Evolutionary conservation across 2,888 invertebrate species (phyloP).

Genomic region (Poecilus cupreus): DNA sequence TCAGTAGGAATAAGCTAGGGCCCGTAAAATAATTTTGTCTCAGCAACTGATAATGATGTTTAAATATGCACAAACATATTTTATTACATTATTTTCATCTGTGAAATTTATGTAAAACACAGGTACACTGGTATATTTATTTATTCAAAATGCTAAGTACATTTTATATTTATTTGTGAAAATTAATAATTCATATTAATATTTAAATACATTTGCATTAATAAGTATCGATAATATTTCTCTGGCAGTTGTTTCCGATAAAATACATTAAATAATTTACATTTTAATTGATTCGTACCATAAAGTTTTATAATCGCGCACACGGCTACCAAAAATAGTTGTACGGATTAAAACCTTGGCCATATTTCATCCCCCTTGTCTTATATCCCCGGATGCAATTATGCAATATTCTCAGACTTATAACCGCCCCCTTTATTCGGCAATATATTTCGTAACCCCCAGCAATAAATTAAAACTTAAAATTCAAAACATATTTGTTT

Average conservation of each 20-base stretch:
- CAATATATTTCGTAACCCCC: conserved; percentile 16
- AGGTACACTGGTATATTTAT: not conserved
- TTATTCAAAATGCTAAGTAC: not conserved
- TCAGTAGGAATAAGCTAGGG: too few relatives aligned
- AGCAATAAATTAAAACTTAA: conserved; percentile 12
- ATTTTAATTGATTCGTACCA: conserved; percentile 1
- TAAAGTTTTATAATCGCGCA: not conserved
- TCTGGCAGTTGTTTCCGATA: not conserved
- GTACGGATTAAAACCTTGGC: not conserved
- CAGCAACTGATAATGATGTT: too few relatives aligned
- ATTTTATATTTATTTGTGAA: not conserved
- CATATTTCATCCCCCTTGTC: conserved; percentile 9
- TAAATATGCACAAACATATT: too few relatives aligned
- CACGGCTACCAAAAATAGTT: not conserved
- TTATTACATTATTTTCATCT: too few relatives aligned
- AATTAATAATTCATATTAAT: not conserved
- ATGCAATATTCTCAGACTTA: conserved; percentile 22
- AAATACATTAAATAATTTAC: not conserved
- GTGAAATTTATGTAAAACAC: not conserved
- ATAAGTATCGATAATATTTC: not conserved
- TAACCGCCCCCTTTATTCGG: conserved; percentile 1
- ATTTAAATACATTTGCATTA: not conserved
- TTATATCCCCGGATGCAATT: conserved; percentile 6
- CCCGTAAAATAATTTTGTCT: too few relatives aligned
- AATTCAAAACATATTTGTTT: conserved; percentile 25